Conservation (phyloP, 2,797 vertebrate genomes). For the Miopithecus talapoin region DNA sequence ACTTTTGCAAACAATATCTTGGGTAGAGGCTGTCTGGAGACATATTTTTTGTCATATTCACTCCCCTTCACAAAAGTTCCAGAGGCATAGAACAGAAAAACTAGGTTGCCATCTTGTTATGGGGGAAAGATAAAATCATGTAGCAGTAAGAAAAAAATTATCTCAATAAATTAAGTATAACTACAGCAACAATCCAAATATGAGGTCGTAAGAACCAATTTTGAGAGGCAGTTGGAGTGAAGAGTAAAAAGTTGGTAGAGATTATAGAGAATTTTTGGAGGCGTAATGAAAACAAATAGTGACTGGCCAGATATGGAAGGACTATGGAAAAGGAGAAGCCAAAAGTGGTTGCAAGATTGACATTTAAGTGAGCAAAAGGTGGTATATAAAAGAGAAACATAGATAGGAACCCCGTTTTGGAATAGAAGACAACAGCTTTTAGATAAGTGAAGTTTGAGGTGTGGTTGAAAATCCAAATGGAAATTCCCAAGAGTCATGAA, state of each 20-base stretch:
- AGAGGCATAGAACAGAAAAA: background rate
- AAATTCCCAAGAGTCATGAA: background rate
- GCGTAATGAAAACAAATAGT: background rate
- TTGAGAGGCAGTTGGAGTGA: background rate
- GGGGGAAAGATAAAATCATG: background rate
- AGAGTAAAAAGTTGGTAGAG: background rate
- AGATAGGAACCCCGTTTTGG: background rate
- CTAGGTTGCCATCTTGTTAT: background rate
- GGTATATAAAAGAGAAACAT: background rate
- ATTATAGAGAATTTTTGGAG: background rate
- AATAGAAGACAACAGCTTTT: background rate
- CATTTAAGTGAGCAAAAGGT: background rate
- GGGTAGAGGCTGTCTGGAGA: background rate
- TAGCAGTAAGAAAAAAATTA: background rate
- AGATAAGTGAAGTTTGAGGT: background rate
- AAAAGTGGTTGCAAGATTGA: background rate
- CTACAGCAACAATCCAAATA: background rate
- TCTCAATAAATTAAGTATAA: background rate
- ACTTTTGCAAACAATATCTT: constrained; percentile 3
- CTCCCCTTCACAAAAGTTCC: background rate
- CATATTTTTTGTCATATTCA: background rate
- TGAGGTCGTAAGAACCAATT: background rate
- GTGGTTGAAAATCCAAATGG: background rate
- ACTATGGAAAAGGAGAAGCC: background rate
- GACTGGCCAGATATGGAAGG: background rate